Evolutionary conservation across 2,113 vertebrate species (phyloP).

Genomic region (Nannobrachium achirus): DNA sequence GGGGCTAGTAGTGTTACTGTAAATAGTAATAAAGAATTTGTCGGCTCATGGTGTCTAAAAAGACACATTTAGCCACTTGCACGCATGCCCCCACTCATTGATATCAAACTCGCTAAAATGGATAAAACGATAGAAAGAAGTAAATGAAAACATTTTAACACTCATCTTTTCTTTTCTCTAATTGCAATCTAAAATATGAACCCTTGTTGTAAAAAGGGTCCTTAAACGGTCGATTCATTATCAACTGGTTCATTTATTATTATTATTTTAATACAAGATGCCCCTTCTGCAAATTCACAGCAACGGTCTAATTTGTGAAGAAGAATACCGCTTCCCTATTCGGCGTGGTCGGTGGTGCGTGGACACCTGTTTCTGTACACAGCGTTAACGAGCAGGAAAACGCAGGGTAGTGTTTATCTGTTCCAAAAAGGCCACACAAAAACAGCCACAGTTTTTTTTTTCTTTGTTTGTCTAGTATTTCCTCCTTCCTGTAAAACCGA

Average conservation of each 20-base stretch:
- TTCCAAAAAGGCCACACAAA: conserved; percentile 68
- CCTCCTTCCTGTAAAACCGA: conserved; percentile 55
- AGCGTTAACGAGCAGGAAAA: conserved; percentile 62
- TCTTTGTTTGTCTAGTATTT: conserved; percentile 58
- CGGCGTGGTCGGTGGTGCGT: conserved; percentile 43
- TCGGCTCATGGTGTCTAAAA: too few species aligned
- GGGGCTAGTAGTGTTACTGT: too few species aligned
- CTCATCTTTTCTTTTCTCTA: too few species aligned
- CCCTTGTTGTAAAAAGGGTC: too few species aligned
- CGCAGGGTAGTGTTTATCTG: conserved; percentile 70
- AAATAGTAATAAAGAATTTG: too few species aligned
- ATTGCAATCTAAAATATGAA: too few species aligned
- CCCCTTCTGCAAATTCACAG: conserved; percentile 29
- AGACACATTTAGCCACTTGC: too few species aligned
- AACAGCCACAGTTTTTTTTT: conserved; percentile 58
- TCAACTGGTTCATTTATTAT: conserved; percentile 41
- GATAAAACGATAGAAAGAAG: too few species aligned
- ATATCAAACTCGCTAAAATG: too few species aligned
- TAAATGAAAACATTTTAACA: too few species aligned
- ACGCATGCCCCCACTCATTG: too few species aligned
- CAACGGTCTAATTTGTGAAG: conserved; percentile 59
- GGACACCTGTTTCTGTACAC: conserved; percentile 58
- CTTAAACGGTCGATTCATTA: conserved; percentile 50
- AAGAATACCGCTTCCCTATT: conserved; percentile 41
- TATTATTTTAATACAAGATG: conserved; percentile 41